Evolutionary conservation across 2,797 vertebrate species (phyloP).

Genomic region (Podarcis lilfordi): DNA sequence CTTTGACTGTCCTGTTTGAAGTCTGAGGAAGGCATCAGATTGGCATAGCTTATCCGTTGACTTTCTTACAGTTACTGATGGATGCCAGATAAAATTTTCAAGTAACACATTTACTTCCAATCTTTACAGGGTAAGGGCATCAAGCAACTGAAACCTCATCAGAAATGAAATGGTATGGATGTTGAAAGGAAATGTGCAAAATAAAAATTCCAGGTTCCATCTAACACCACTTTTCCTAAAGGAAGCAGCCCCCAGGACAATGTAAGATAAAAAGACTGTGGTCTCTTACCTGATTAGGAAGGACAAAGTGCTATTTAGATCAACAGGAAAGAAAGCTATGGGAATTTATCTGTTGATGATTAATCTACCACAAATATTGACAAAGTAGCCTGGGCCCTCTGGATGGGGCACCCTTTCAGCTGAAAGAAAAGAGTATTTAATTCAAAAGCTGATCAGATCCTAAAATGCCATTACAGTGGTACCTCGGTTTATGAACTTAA

Average conservation of each 20-base stretch:
- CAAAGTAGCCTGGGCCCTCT: conserved; percentile 43
- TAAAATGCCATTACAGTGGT: not conserved
- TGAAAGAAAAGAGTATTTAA: conserved; percentile 10
- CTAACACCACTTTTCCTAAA: conserved; percentile 4
- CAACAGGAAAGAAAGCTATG: conserved; percentile 39
- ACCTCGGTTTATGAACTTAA: too few species aligned
- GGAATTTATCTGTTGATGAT: conserved; percentile 64
- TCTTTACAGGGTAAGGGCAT: not conserved
- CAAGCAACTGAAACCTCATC: not conserved
- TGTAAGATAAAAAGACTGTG: conserved; percentile 33
- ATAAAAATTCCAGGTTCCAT: not conserved
- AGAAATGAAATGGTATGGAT: not conserved
- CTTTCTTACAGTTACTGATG: rapidly evolving
- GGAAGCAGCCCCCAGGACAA: conserved; percentile 1
- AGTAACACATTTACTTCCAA: rapidly evolving
- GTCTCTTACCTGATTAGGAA: conserved; percentile 52
- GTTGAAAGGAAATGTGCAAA: not conserved
- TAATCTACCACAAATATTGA: conserved; percentile 76
- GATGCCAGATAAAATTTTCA: not conserved
- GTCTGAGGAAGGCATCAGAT: rapidly evolving
- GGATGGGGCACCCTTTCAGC: conserved; percentile 9
- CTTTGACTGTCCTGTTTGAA: not conserved
- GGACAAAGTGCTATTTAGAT: conserved; percentile 49
- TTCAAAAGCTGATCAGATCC: not conserved
- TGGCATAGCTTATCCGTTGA: not conserved